Evolutionary conservation across 2,888 invertebrate genomes (phyloP), one percentile per base, ranked within the genome.

Genomic region (Nematopogon swammerdamellus): DNA sequence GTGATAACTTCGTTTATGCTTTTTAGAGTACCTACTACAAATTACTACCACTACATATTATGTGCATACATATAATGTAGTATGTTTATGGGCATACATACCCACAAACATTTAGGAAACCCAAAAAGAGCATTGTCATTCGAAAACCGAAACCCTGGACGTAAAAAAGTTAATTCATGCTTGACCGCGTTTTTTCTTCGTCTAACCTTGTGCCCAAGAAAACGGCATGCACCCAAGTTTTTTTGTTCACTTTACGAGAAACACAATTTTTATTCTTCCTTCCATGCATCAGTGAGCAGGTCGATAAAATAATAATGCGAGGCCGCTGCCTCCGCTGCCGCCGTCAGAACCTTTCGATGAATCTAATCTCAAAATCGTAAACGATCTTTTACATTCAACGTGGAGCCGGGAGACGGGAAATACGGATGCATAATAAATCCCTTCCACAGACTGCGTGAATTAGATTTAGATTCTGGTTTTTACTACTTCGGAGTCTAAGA

Each of bases 291-390:
- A 65, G 60, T 68, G 68, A 71, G 67, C 71, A 69, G 63, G 5
- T 4, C 68, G 69, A 73, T 76, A 71, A 75, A 74, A 74, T 74
- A 75, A 75, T 73, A 75, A 73, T 64, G 70, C 66, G 14, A 3
- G 36, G 11, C 36, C 36, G 36, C 14, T 36, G 11, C 36, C 11
- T 25, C 4, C 25, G 5, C 5, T 10, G 25, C 25, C 36, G 36
- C 14, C n/a, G 36, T 8, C 36, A 14, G 3, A 36, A 3, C 14
- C 36, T 36, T 36, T 14, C 36, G 36, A 36, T 36, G 36, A 36
- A 36, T 36, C 36, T 36, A 36, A 36, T 36, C 36, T 36, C 14
- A 36, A 36, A 36, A 36, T 36, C 36, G 36, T 36, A 36, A 36
- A 36, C 3, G 36, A 36, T 36, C 36, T 36, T 36, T 36, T 36